phyloP scores from a whole-genome alignment of 2,888 invertebrate genomes.

The Polydrusus cervinus region DNA sequence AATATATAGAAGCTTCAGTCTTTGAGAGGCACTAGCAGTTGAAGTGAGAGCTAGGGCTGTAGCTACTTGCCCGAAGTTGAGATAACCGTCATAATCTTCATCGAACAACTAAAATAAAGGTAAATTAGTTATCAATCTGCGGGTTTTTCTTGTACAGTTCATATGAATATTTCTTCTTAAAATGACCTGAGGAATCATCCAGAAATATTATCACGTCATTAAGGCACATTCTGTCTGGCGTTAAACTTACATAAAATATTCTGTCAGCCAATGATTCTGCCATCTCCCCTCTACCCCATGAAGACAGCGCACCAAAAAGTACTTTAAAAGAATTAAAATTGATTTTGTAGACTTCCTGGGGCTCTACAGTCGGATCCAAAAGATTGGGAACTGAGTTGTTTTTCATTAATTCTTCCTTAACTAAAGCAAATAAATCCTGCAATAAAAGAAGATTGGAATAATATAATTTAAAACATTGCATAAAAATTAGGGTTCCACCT shows the following conservation, averaged over 20 bases:
- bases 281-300: constrained; percentile 91
- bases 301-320: constrained; percentile 89
- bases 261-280: constrained; percentile 89
- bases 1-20: constrained; percentile 90
- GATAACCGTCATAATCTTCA: constrained; percentile 85
- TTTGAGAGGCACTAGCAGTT: constrained; percentile 85
- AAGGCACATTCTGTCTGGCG: too few species aligned
- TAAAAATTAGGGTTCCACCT: too few species aligned
- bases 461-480: too few species aligned
- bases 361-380: constrained; percentile 85
- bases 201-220: too few species aligned
- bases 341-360: constrained; percentile 89
- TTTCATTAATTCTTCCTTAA: constrained; percentile 85
- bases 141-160: too few species aligned
- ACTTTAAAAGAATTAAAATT: constrained; percentile 93
- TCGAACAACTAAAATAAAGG: constrained; percentile 83
- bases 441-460: constrained; percentile 50
- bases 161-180: too few species aligned
- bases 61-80: constrained; percentile 92
- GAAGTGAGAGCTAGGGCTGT: constrained; percentile 86
- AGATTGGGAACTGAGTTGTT: constrained; percentile 76
- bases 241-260: constrained; percentile 85
- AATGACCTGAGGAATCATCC: too few species aligned
- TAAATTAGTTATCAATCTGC: too few species aligned
- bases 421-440: constrained; percentile 68